Evolutionary conservation across 2,797 vertebrate species (phyloP).

Genomic region (Carcharodon carcharias): DNA sequence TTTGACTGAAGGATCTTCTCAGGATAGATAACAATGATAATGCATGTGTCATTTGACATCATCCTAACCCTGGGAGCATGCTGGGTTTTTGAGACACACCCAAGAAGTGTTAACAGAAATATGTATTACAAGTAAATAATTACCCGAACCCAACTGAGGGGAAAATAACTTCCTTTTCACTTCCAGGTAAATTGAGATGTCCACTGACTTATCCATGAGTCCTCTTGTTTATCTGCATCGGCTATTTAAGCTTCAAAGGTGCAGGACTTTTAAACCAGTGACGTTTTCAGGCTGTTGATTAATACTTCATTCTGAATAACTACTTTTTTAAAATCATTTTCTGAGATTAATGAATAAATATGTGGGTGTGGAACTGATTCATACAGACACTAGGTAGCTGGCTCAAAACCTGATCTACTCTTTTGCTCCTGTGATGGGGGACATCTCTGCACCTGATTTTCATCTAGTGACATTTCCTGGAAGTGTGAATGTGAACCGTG

Average conservation of each 20-base stretch:
- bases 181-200: not conserved
- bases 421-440: not conserved
- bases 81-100: not conserved
- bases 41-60: not conserved
- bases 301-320: not conserved
- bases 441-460: not conserved
- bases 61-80: not conserved
- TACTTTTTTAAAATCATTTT: not conserved
- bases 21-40: not conserved
- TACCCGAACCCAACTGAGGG: not conserved
- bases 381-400: not conserved
- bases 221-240: not conserved
- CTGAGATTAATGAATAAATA: not conserved
- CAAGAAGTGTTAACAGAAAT: not conserved
- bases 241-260: not conserved
- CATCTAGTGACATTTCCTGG: not conserved
- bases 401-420: not conserved
- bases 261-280: not conserved
- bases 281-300: not conserved
- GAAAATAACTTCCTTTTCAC: not conserved
- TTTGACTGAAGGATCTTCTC: not conserved
- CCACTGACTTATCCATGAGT: not conserved
- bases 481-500: not conserved
- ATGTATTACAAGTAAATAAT: not conserved
- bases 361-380: not conserved